phyloP scores from a whole-genome alignment of 2,888 invertebrate genomes.

The Aphodius granarius region DNA sequence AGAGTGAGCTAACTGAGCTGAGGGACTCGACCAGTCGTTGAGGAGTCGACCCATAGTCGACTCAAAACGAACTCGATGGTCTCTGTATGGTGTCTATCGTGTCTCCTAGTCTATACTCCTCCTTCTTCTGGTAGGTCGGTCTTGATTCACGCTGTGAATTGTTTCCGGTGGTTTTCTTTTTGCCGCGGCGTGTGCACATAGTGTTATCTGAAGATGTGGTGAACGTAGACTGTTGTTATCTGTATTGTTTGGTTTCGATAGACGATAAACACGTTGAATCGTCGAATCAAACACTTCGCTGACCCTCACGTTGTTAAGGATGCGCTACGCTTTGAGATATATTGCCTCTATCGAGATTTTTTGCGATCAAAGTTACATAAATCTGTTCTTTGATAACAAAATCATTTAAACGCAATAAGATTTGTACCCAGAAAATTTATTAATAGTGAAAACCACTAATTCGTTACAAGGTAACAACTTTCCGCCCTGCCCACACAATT shows the following conservation, averaged over 20 bases:
- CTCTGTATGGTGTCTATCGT: background rate
- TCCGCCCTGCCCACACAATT: too few relatives aligned
- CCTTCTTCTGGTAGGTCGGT: background rate
- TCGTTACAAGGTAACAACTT: too few relatives aligned
- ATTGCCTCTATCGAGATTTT: too few relatives aligned
- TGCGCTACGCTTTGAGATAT: too few relatives aligned
- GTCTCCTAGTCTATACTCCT: too few relatives aligned
- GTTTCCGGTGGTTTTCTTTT: background rate
- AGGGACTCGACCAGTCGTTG: too few relatives aligned
- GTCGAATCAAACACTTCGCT: background rate
- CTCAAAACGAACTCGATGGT: background rate
- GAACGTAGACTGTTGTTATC: background rate
- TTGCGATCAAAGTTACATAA: too few relatives aligned
- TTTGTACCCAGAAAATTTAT: too few relatives aligned
- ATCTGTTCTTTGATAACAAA: too few relatives aligned
- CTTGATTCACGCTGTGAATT: background rate
- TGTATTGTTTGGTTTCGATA: background rate
- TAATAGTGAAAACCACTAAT: too few relatives aligned
- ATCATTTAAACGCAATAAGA: too few relatives aligned
- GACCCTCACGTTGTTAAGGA: too few relatives aligned
- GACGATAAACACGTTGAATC: background rate
- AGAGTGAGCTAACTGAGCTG: background rate
- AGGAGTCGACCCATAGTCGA: background rate
- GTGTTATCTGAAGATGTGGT: background rate
- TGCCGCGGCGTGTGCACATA: background rate